Evolutionary conservation across 2,113 vertebrate genomes (phyloP).

Genomic region (Panthera leo): DNA sequence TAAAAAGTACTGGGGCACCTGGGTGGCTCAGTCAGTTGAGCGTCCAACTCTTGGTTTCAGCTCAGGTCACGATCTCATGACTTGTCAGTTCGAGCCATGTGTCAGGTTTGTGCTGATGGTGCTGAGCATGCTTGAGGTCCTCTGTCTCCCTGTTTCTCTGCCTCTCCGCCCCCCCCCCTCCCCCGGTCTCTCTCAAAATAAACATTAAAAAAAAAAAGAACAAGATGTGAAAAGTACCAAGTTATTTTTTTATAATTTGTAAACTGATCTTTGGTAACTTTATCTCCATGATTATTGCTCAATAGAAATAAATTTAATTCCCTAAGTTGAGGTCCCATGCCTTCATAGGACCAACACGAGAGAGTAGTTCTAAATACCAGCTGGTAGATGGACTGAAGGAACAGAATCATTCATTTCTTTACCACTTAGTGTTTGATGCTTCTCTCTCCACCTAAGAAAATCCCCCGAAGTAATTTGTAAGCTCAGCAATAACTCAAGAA

Average conservation of each 20-base stretch:
- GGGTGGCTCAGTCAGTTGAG: too few species aligned
- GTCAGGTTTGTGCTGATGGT: too few species aligned
- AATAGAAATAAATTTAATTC: background rate
- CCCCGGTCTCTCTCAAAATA: too few species aligned
- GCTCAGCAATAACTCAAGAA: background rate
- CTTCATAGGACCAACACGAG: background rate
- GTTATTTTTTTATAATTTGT: background rate
- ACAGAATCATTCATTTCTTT: background rate
- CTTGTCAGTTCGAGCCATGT: too few species aligned
- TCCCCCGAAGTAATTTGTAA: background rate
- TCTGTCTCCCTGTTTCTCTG: too few species aligned
- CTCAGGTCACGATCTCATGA: too few species aligned
- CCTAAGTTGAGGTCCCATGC: background rate
- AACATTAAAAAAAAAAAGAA: background rate
- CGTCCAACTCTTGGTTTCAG: too few species aligned
- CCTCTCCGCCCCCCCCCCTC: too few species aligned
- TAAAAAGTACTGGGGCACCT: background rate
- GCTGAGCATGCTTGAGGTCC: too few species aligned
- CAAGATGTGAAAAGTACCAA: background rate
- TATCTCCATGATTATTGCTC: background rate
- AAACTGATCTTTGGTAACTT: background rate
- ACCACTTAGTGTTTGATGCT: background rate
- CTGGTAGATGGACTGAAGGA: background rate
- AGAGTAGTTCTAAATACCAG: background rate
- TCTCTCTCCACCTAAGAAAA: background rate